Conservation (phyloP, 2,113 vertebrate species). For the Otis tarda region DNA sequence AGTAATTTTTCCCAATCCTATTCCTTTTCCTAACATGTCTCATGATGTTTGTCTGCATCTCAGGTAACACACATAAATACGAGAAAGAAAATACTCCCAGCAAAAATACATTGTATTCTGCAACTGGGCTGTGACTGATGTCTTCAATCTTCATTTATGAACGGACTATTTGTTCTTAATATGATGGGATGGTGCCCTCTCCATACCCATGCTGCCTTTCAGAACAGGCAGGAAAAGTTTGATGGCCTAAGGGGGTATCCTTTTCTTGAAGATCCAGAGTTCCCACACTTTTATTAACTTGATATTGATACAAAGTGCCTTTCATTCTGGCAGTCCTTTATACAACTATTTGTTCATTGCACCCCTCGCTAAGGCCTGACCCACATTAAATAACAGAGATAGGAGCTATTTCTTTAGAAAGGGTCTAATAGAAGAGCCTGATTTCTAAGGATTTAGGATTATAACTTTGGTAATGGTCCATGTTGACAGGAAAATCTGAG, state of each 20-base stretch:
- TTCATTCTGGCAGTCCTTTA: not conserved
- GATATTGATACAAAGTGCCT: not conserved
- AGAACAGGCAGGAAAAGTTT: not conserved
- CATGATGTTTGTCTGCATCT: not conserved
- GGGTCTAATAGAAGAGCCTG: not conserved
- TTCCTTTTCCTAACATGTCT: not conserved
- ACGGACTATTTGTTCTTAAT: not conserved
- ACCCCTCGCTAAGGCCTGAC: not conserved
- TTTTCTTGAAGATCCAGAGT: not conserved
- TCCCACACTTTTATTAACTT: not conserved
- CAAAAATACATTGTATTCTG: not conserved
- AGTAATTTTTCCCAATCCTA: not conserved
- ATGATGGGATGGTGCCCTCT: not conserved
- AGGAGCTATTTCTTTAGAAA: not conserved
- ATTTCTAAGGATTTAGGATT: slow-evolving; percentile 2
- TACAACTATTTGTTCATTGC: not conserved
- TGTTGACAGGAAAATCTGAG: not conserved
- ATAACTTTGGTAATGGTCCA: not conserved
- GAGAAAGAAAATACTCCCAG: not conserved
- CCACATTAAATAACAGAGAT: not conserved
- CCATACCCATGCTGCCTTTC: not conserved
- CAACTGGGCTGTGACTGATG: not conserved
- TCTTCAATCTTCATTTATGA: not conserved
- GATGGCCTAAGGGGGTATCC: not conserved
- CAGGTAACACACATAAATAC: not conserved